Evolutionary conservation across 2,888 invertebrate species (phyloP).

Genomic region (Xanthia togata): DNA sequence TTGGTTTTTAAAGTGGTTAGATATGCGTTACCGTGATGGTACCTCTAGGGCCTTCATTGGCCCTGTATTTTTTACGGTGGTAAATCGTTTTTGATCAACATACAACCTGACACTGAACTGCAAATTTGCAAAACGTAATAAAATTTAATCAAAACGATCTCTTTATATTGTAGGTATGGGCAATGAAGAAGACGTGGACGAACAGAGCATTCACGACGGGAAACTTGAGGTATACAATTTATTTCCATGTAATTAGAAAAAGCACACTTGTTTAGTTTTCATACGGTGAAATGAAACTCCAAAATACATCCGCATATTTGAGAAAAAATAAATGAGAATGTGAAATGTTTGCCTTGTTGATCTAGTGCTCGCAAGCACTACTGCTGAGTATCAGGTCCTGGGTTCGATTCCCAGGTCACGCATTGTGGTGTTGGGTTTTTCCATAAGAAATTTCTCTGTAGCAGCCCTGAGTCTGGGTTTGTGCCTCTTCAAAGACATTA

Average conservation of each 20-base stretch:
- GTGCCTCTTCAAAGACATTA: not conserved
- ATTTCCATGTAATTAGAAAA: not conserved
- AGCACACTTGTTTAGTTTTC: not conserved
- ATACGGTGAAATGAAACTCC: not conserved
- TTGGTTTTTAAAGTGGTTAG: too few species aligned
- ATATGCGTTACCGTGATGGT: too few species aligned
- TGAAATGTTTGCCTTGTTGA: not conserved
- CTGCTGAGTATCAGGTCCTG: not conserved
- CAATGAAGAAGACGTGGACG: constrained; percentile 83
- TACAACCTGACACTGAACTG: not conserved
- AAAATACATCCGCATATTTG: not conserved
- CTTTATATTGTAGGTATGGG: constrained; percentile 90
- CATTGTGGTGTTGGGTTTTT: not conserved
- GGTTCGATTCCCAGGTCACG: not conserved
- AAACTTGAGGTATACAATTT: constrained; percentile 92
- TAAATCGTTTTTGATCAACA: not conserved
- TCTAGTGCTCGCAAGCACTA: not conserved
- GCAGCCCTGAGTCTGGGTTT: not conserved
- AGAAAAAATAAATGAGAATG: not conserved
- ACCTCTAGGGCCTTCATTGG: not conserved
- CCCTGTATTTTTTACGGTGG: not conserved
- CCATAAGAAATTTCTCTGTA: not conserved
- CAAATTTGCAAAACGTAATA: not conserved
- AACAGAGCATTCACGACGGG: constrained; percentile 93
- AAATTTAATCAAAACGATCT: not conserved